Percentiles rank a stretch among this genome's conserved stretches.
Evolutionary conservation across 1,140 invertebrate species (phyloP).

Genomic region (Neodiprion fabricii): DNA sequence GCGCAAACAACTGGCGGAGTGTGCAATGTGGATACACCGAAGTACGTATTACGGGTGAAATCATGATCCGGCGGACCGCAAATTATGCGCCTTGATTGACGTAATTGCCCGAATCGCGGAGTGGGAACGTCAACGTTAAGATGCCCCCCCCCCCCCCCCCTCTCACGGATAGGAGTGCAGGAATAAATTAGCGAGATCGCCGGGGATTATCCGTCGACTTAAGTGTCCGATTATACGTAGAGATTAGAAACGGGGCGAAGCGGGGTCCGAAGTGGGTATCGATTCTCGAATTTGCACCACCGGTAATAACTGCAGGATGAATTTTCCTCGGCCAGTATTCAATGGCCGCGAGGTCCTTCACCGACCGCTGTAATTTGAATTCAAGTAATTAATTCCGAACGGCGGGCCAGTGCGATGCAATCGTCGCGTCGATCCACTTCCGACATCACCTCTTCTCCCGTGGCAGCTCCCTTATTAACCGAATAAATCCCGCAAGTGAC

Average conservation of each 20-base stretch:
- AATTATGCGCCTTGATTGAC: not conserved
- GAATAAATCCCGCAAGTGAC: not conserved
- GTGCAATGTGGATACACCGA: not conserved
- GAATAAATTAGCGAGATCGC: no score
- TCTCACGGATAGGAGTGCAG: no score
- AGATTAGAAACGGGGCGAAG: no score
- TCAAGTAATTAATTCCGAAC: not conserved
- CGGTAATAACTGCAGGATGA: no score
- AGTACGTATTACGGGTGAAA: not conserved
- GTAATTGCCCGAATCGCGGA: not conserved
- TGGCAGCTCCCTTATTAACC: not conserved
- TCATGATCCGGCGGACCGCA: not conserved
- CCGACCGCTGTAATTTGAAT: not conserved
- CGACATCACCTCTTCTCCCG: not conserved
- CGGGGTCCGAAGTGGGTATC: no score
- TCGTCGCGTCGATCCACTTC: not conserved
- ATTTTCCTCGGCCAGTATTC: no score
- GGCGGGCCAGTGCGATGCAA: not conserved
- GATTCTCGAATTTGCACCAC: no score
- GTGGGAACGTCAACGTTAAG: no score
- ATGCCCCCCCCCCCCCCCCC: no score
- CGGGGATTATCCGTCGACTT: no score
- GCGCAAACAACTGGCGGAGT: not conserved
- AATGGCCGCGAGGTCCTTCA: no score
- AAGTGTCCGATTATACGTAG: no score